These are phyloP conservation scores for Mobula birostris DNA, from an alignment of 2,113 vertebrate genomes.

Conservation along the genomic window DNA sequence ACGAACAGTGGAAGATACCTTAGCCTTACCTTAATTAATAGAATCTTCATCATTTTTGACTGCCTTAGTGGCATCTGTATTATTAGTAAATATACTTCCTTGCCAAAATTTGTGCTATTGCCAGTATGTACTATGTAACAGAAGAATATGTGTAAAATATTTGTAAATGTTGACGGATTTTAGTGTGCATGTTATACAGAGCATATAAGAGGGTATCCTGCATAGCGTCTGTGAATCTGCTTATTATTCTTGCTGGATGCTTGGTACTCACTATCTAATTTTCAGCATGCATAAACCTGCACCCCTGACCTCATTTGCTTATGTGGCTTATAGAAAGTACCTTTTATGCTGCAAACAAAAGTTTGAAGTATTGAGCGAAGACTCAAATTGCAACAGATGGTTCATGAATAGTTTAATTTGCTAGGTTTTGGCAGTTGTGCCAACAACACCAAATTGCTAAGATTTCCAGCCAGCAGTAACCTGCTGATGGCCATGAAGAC, in stretches of 20 bases:
- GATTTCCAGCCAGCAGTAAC: background rate
- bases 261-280: background rate
- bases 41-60: background rate
- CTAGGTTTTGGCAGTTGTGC: background rate
- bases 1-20: background rate
- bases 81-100: background rate
- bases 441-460: background rate
- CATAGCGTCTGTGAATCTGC: background rate
- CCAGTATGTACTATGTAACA: background rate
- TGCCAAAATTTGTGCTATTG: background rate
- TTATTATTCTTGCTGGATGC: background rate
- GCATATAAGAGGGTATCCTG: background rate
- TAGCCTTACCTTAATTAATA: background rate
- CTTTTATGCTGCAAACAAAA: background rate
- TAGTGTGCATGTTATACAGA: background rate
- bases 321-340: background rate
- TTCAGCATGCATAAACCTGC: background rate
- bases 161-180: background rate
- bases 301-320: background rate
- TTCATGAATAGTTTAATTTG: slow-evolving; percentile 17
- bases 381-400: slow-evolving; percentile 28
- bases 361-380: background rate
- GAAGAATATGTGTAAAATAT: background rate
- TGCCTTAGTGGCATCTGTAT: background rate
- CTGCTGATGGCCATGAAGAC: background rate